These are phyloP conservation scores for Parauchenoglanis ngamensis DNA, from an alignment of 2,797 vertebrate species.

Conservation along the genomic window DNA sequence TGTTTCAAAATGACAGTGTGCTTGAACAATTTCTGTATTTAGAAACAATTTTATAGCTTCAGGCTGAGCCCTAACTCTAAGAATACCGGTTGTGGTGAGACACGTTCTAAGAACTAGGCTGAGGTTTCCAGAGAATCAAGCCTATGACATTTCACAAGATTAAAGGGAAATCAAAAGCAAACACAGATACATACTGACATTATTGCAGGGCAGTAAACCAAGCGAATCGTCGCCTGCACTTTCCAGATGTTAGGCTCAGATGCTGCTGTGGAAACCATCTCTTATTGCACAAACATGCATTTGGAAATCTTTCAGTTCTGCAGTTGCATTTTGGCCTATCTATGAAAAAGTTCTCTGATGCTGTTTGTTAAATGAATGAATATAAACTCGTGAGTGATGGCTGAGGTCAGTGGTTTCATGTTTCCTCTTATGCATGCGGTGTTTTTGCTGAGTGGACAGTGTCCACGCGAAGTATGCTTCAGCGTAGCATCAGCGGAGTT, in stretches of 20 bases:
- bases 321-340: background rate
- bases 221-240: slow-evolving; percentile 8
- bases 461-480: slow-evolving; percentile 2
- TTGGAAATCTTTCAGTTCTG: background rate
- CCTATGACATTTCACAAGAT: slow-evolving; percentile 60
- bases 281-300: background rate
- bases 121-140: slow-evolving; percentile 64
- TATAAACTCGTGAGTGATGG: background rate
- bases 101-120: slow-evolving; percentile 61
- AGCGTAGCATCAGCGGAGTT: background rate
- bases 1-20: slow-evolving; percentile 29
- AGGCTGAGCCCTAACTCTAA: slow-evolving; percentile 52
- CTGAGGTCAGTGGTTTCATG: slow-evolving; percentile 11
- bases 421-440: background rate
- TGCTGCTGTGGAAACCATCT: background rate
- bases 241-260: slow-evolving; percentile 6
- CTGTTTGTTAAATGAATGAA: background rate
- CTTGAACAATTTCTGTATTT: slow-evolving; percentile 41
- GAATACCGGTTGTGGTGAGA: slow-evolving; percentile 64
- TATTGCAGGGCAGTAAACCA: slow-evolving; percentile 18
- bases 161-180: slow-evolving; percentile 61
- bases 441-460: slow-evolving; percentile 28
- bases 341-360: background rate
- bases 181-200: slow-evolving; percentile 25
- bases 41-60: slow-evolving; percentile 49